Percentiles rank a stretch among this genome's conserved stretches.
phyloP scores from a whole-genome alignment of 30 jellyfish, hydroid and myxozoan species.

The Hydractinia symbiolongicarpus region DNA sequence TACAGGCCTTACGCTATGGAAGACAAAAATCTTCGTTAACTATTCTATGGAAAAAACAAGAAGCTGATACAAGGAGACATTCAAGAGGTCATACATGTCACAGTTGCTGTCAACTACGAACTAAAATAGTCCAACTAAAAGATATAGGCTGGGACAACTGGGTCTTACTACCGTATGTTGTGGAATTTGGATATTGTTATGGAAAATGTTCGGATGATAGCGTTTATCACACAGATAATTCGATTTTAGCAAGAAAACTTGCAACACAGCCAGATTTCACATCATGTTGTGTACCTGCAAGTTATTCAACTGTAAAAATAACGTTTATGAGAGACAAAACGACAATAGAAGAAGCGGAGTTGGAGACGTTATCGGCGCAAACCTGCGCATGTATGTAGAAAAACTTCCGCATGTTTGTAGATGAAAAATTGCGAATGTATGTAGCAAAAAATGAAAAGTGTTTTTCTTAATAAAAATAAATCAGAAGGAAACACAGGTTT shows the following conservation, averaged over 20 bases:
- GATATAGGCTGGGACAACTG: slow-evolving; percentile 21
- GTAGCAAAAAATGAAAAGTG: no score
- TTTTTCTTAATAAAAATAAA: no score
- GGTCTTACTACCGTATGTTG: not conserved
- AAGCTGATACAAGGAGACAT: not conserved
- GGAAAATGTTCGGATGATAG: not conserved
- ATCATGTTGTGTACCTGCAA: not conserved
- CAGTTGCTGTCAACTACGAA: slow-evolving; percentile 9
- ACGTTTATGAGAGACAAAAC: no score
- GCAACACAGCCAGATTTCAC: not conserved
- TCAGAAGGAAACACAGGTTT: no score
- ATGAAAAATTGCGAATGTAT: no score
- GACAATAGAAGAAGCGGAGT: no score
- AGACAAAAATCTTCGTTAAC: not conserved
- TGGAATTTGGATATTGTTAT: not conserved
- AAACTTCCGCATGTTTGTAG: no score
- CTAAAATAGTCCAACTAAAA: not conserved
- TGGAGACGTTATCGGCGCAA: no score
- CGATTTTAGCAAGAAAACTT: not conserved
- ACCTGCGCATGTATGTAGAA: no score
- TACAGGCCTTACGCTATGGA: not conserved
- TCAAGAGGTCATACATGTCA: not conserved
- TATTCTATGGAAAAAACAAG: slow-evolving; percentile 1
- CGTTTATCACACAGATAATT: not conserved
- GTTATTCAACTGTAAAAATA: not conserved